Evolutionary conservation across 2,797 vertebrate genomes (phyloP).

Genomic region (Paguma larvata): DNA sequence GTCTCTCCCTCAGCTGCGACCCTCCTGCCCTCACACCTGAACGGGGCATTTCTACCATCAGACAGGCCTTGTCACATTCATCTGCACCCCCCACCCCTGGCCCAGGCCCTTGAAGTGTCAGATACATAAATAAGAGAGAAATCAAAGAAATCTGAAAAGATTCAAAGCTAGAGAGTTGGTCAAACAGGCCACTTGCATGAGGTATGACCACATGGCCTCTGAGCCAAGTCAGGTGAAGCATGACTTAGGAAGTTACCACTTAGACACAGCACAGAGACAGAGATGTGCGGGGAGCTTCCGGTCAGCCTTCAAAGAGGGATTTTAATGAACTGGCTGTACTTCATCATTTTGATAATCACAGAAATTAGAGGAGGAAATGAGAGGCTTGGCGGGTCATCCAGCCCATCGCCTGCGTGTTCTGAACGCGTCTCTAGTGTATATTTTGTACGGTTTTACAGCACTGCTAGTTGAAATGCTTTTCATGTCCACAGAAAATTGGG

Average conservation of each 20-base stretch:
- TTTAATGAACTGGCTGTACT: conserved; percentile 32
- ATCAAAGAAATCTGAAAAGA: neutral
- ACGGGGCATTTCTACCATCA: neutral
- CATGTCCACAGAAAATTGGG: neutral
- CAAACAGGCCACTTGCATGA: neutral
- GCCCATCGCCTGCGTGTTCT: neutral
- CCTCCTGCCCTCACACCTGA: accelerated
- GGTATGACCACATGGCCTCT: neutral
- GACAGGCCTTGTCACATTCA: neutral
- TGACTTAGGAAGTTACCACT: neutral
- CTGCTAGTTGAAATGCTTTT: neutral
- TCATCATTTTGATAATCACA: conserved; percentile 55
- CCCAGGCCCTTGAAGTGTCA: neutral
- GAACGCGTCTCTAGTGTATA: accelerated
- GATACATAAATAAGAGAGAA: neutral
- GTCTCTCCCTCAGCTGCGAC: too few species aligned
- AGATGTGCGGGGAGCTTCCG: accelerated
- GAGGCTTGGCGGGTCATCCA: neutral
- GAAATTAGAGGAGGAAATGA: conserved; percentile 42
- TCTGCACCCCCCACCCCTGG: accelerated
- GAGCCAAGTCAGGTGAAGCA: neutral
- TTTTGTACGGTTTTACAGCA: neutral
- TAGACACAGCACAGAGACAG: neutral
- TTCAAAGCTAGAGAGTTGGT: neutral
- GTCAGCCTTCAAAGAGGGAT: conserved; percentile 47